Base-by-base conservation (phyloP, 2,888 invertebrate genomes). In the Erebia palarica region DNA sequence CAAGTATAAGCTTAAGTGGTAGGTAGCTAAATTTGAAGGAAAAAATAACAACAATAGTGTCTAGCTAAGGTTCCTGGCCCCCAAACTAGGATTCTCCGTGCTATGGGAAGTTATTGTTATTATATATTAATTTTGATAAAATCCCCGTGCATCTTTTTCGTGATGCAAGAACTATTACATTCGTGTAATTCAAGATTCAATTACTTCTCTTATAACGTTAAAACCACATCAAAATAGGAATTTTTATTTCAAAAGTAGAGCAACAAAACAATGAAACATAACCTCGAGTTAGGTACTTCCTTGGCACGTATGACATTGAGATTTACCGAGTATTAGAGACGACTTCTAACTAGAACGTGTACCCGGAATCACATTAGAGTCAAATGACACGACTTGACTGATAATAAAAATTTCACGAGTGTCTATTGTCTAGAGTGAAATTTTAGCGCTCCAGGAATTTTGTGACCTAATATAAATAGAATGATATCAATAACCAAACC, bases 291-390 rank as follows among this genome's bases (percentile, higher is more conserved):
- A 36, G 27, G 57, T 27, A 58, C 27, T 14, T 58, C 18, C 21
- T 57, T 27, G 10, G n/a, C 10, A 42, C 42, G 60, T 76, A 63
- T 49, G 27, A 8, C 53, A 78, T 77, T 79, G 75, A 79, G 73
- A 76, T 66, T 73, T 83, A 84, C 84, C 73, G 59, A 68, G 82
- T 83, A 84, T 83, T 83, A 84, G 81, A 80, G 72, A 51, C 36
- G 53, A 73, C 70, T 76, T 84, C 86, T 86, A 86, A 77, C 86
- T 89, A 88, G 85, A 82, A 84, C 82, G 76, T 73, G 74, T 90
- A 90, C 90, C 82, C 75, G 86, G 90, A 89, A 90, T 82, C 72
- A 69, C 73, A 67, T 72, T 63, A 55, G 69, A 81, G 80, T 90
- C 89, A 67, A 66, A 77, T 88, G 79, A 72, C 82, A 71, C 71